phyloP scores from a whole-genome alignment of 2,888 invertebrate genomes.

The Plusia festucae region DNA sequence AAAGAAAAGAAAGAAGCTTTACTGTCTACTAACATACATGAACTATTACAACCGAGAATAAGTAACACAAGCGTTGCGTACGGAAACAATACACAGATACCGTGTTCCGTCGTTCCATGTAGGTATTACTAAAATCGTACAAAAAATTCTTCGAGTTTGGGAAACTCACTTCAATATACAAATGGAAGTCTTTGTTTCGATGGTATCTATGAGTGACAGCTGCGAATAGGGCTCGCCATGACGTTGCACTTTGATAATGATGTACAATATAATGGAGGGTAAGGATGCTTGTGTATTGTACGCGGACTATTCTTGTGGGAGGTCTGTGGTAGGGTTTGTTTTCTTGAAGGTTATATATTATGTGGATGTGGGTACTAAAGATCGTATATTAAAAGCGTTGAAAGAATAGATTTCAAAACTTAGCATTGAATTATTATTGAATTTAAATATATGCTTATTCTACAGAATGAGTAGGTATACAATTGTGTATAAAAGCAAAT shows the following conservation, averaged over 20 bases:
- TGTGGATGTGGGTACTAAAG: background rate
- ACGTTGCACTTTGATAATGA: constrained; percentile 58
- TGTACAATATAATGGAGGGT: constrained; percentile 39
- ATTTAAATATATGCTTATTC: no score
- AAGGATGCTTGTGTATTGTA: constrained; percentile 34
- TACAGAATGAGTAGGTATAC: no score
- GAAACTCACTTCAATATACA: constrained; percentile 54
- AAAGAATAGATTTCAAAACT: no score
- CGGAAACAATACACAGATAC: constrained; percentile 25
- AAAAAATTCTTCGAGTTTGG: constrained; percentile 24
- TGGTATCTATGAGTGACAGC: constrained; percentile 48
- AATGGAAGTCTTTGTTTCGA: constrained; percentile 53
- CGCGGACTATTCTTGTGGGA: background rate
- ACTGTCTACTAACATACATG: background rate
- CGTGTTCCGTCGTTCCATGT: constrained; percentile 3
- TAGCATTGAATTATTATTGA: no score
- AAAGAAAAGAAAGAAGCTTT: no score
- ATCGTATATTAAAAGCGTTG: background rate
- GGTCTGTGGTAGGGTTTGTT: background rate
- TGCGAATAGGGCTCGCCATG: constrained; percentile 33
- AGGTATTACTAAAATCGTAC: no score
- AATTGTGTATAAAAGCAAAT: no score
- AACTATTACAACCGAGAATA: background rate
- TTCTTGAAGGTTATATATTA: background rate
- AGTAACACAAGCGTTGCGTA: constrained; percentile 10